phyloP scores from a whole-genome alignment of 92 coral and sea anemone species.

The Montipora capitata region DNA sequence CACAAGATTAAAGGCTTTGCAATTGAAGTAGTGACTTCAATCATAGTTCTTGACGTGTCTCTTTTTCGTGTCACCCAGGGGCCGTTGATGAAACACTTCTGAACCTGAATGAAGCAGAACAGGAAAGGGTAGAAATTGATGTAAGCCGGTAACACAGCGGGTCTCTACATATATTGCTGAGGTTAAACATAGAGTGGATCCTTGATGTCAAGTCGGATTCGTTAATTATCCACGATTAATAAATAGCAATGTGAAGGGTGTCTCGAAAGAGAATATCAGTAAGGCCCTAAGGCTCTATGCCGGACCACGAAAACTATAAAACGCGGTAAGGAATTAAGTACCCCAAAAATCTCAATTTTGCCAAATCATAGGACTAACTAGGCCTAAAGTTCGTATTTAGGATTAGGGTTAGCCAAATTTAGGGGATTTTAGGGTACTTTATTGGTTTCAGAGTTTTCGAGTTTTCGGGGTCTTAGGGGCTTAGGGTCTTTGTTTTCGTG shows the following conservation, averaged over 20 bases:
- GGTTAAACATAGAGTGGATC: neutral
- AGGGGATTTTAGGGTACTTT: neutral
- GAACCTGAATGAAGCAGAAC: neutral
- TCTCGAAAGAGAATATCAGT: too few species aligned
- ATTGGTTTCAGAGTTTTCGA: neutral
- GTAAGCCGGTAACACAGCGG: slow-evolving; percentile 1
- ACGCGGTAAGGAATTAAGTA: too few species aligned
- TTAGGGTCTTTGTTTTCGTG: neutral
- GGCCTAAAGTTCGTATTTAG: too few species aligned
- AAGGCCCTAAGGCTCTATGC: too few species aligned
- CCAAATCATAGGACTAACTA: too few species aligned
- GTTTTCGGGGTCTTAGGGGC: too few species aligned
- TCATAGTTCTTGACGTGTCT: neutral
- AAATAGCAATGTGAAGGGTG: too few species aligned
- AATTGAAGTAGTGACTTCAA: neutral
- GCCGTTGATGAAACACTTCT: neutral
- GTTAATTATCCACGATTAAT: too few species aligned
- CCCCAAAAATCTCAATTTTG: too few species aligned
- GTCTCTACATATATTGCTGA: neutral
- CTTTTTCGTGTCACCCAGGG: neutral
- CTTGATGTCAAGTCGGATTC: too few species aligned
- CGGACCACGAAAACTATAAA: too few species aligned
- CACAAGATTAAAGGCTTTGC: neutral
- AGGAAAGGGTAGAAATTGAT: neutral
- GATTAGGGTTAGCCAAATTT: too few species aligned